These are phyloP conservation scores for Macropus fuliginosus DNA, from an alignment of 2,797 vertebrate genomes.

Conservation along the genomic window DNA sequence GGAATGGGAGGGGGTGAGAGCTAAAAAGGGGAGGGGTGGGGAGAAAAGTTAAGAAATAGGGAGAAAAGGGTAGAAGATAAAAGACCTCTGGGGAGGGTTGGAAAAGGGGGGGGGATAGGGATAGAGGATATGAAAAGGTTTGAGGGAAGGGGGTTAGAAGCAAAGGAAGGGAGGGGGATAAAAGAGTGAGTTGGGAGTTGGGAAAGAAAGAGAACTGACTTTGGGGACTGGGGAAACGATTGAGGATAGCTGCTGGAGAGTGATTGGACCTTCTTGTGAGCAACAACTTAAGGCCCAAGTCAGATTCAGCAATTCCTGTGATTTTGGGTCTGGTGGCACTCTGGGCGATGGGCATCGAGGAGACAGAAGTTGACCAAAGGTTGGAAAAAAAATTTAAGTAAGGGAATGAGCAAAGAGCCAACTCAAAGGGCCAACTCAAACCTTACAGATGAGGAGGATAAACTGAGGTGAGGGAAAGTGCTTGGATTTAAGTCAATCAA, in stretches of 20 bases:
- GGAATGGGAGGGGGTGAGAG: not conserved
- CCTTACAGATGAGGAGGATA: constrained; percentile 19
- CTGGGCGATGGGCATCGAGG: not conserved
- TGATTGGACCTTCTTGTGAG: not conserved
- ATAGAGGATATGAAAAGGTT: not conserved
- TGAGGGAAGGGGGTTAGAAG: not conserved
- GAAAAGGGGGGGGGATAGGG: not conserved
- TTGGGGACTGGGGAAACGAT: not conserved
- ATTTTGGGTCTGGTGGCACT: not conserved
- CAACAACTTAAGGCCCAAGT: not conserved
- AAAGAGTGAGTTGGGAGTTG: not conserved
- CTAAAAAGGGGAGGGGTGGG: not conserved
- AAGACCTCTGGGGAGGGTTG: not conserved
- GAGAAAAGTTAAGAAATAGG: not conserved
- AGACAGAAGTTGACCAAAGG: not conserved
- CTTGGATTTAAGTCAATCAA: not conserved
- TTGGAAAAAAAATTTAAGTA: not conserved
- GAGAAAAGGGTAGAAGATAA: not conserved
- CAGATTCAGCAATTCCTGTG: not conserved
- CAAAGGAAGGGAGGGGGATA: not conserved
- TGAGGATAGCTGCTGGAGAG: constrained; percentile 16
- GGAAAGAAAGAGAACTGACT: constrained; percentile 30
- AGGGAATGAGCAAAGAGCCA: not conserved
- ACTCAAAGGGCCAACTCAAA: not conserved
- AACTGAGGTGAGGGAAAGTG: not conserved